These are phyloP conservation scores for Moxostoma hubbsi DNA, from an alignment of 2,797 vertebrate species.

Conservation along the genomic window DNA sequence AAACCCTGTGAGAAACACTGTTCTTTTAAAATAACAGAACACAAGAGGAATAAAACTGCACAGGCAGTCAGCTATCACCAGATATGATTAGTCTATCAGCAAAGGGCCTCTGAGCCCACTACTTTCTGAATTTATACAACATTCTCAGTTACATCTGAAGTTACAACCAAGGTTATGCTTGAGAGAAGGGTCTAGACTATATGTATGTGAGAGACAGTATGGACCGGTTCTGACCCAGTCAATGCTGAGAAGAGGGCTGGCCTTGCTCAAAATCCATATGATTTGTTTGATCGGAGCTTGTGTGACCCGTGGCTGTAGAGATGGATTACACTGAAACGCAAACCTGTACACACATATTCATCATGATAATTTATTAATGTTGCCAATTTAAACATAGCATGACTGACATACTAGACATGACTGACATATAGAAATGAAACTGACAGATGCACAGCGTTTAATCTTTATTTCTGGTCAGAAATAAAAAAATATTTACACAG, in stretches of 20 bases:
- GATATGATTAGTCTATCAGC: neutral
- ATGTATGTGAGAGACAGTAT: neutral
- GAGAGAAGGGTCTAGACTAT: neutral
- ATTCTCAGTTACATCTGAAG: neutral
- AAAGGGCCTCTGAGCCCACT: neutral
- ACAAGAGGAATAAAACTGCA: neutral
- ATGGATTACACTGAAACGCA: constrained; percentile 94
- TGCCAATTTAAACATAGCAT: neutral
- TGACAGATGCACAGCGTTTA: neutral
- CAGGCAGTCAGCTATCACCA: neutral
- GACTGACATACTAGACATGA: too few species aligned
- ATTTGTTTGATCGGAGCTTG: constrained; percentile 96
- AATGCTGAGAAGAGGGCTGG: constrained; percentile 82
- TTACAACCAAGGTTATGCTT: neutral
- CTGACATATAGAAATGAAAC: too few species aligned
- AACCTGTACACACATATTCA: constrained; percentile 26
- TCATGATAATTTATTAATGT: neutral
- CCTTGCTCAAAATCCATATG: constrained; percentile 97
- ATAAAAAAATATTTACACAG: neutral
- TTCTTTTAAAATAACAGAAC: constrained; percentile 1
- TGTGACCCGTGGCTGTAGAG: constrained; percentile 93
- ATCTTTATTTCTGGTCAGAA: neutral
- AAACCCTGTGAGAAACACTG: constrained; percentile 79
- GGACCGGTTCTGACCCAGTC: constrained; percentile 70
- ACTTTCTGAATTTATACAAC: neutral